Conservation (phyloP, 2,113 vertebrate species). For the Pachyramphus minor region DNA sequence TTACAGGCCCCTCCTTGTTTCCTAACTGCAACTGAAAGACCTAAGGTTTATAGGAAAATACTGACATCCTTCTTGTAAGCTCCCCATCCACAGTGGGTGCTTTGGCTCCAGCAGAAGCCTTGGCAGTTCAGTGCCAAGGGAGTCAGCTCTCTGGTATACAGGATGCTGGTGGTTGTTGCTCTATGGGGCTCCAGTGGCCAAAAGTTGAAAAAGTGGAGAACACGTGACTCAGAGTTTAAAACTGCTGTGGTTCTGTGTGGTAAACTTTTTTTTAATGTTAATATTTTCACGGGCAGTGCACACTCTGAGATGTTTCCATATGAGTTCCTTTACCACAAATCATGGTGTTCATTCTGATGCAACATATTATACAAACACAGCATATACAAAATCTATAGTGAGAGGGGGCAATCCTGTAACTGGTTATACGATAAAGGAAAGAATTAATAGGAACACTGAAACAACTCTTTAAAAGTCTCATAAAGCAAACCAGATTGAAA, state of each 20-base stretch:
- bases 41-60: neutral
- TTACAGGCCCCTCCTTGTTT: rapidly evolving
- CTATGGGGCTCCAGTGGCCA: neutral
- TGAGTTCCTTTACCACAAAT: neutral
- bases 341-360: neutral
- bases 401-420: neutral
- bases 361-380: neutral
- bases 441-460: neutral
- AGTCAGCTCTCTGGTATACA: rapidly evolving
- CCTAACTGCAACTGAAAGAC: neutral
- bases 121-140: neutral
- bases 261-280: neutral
- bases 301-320: neutral
- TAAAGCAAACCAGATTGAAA: neutral
- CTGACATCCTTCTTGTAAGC: neutral
- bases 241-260: neutral
- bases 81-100: neutral
- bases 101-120: neutral
- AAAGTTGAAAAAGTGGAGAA: neutral
- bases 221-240: neutral
- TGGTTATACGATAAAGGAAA: neutral
- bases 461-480: neutral
- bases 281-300: neutral
- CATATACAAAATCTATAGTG: neutral
- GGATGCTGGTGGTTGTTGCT: neutral